A percentile compares a stretch with the other conserved stretches of the same genome.
Conservation (phyloP, 2,797 vertebrate species). For the Picus viridis region DNA sequence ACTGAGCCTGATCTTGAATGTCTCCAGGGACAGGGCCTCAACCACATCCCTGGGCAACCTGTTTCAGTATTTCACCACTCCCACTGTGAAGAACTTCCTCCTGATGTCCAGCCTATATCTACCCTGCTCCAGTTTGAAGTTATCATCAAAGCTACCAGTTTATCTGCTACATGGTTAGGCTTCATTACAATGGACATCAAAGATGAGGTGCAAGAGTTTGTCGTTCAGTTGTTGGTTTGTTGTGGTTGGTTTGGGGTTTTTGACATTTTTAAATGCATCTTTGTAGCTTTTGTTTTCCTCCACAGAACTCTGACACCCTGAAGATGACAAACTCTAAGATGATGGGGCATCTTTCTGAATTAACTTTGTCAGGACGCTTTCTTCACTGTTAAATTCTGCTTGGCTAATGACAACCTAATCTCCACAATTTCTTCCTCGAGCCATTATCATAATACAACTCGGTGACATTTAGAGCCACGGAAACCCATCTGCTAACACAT, state of each 20-base stretch:
- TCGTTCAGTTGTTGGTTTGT: too few species aligned
- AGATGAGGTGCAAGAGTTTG: neutral
- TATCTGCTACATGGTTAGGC: neutral
- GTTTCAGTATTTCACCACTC: too few species aligned
- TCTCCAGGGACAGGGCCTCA: too few species aligned
- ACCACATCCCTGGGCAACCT: too few species aligned
- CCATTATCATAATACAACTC: constrained; percentile 41
- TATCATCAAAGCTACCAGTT: neutral
- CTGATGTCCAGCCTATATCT: too few species aligned
- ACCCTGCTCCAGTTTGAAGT: too few species aligned
- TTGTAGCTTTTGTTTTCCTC: neutral
- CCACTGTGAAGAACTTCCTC: too few species aligned
- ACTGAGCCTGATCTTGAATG: too few species aligned
- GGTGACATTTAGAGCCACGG: constrained; percentile 38
- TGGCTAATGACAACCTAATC: constrained; percentile 31
- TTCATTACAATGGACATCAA: neutral
- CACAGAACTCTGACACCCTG: neutral
- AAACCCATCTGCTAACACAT: constrained; percentile 50
- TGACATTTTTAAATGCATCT: neutral
- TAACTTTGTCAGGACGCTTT: neutral
- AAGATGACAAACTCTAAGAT: neutral
- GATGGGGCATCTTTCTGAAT: neutral
- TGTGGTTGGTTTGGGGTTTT: neutral
- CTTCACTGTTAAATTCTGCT: constrained; percentile 30
- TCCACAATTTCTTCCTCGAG: neutral